Evolutionary conservation across 2,113 vertebrate genomes (phyloP), one percentile per base, ranked within the genome.

Genomic region (Engraulis encrasicolus): DNA sequence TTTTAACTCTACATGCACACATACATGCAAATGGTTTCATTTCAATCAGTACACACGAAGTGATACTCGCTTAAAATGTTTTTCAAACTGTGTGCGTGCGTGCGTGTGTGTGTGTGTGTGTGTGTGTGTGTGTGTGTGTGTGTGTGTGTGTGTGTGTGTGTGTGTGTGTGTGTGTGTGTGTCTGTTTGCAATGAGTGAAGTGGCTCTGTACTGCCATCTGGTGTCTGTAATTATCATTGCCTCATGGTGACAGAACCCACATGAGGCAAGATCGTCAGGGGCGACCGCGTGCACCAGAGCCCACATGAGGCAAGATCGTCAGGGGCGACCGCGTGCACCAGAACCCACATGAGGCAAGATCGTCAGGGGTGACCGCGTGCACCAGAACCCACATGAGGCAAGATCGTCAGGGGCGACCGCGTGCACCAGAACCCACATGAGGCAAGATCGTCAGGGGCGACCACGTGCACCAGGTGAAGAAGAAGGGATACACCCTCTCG

Each of bases 401-500:
- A 31, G 31, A 66, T 66, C 11, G n/a, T 66, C 58, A 66, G 58
- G 58, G 58, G 27, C 23, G 58, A 66, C 23, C 31, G 58, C 11
- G 58, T 23, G 12, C 58, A 66, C 58, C 23, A 31, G 58, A 66
- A 31, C 23, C 14, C 23, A n/a, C 31, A 0, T 66, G 58, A 27
- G 58, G 58, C 31, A 66, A 31, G 31, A 66, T 66, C 11, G n/a
- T 66, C 58, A 66, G 58, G 58, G 58, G 27, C 23, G 58, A 66
- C 23, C 31, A 23, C 11, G 58, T 23, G 12, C 58, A 66, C 58
- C 58, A 66, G 15, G 9, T 66, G 15, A 66, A 66, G 14, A 89
- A 83, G 79, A 86, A 89, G 0, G 87, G 87, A 66, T 83, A 89
- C 23, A 89, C 83, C 80, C 23, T 82, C 58, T 89, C 87, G n/a